Base-by-base conservation (phyloP, 2,888 invertebrate species). In the Hypselothyrea guttata region DNA sequence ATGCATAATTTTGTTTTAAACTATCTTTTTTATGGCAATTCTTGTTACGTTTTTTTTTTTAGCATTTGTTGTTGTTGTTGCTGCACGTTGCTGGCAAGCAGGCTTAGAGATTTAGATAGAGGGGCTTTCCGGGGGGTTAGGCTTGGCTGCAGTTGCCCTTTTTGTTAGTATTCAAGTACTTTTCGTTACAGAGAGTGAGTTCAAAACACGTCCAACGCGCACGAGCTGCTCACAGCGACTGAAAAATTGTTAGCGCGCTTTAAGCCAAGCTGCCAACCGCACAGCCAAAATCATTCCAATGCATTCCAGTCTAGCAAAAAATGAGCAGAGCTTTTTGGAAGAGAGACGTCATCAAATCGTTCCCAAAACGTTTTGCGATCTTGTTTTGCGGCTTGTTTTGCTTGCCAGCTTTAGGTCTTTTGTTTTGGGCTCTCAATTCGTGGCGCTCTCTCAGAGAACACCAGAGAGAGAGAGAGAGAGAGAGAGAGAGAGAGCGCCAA, bases 191-290 rank as follows among this genome's bases (percentile, higher is more conserved):
- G 35, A 4, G 13, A 35, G 15, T 3, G 27, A 30, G 12, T 15
- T 2, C 18, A 45, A 64, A 63, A 71, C 71, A 82, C 81, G 75
- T 87, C 85, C 60, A 71, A 49, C 74, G 77, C 72, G 77, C 86
- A 85, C 82, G 71, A 85, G 63, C 70, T 71, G 71, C 75, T 69
- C 69, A 75, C 82, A 72, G 68, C 68, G 83, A 86, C 86, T 86
- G 74, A 69, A 62, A 34, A 7, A 18, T 45, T 55, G 46, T 53
- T 16, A 30, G 58, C 56, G 52, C 49, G 55, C 42, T 67, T 58
- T 59, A 57, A 66, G 67, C 68, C 73, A 52, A 64, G 68, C 59
- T 60, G 52, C 59, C 41, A 55, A 44, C 60, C 57, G 52, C 44
- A 46, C 40, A 49, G 49, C 35, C 31, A 51, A 27, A 48, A 28